phyloP scores from a whole-genome alignment of 2,113 vertebrate genomes.

The Takifugu flavidus region DNA sequence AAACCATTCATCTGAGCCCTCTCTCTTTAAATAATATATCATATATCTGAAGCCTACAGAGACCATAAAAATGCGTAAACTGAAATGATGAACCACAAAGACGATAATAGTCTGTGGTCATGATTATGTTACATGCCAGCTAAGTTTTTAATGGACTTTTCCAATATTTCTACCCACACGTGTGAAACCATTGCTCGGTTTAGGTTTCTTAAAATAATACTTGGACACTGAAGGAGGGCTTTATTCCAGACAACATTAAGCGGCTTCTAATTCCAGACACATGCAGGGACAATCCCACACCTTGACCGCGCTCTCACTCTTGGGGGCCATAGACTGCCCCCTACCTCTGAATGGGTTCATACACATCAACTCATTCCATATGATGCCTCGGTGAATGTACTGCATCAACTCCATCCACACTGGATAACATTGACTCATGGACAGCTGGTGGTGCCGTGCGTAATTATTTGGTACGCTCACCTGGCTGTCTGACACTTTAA shows the following conservation, averaged over 20 bases:
- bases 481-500: slow-evolving; percentile 37
- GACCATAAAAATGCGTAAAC: slow-evolving; percentile 26
- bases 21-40: slow-evolving; percentile 31
- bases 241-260: slow-evolving; percentile 35
- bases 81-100: neutral
- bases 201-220: slow-evolving; percentile 31
- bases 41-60: slow-evolving; percentile 24
- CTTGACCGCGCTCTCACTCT: neutral
- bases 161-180: slow-evolving; percentile 23
- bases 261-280: slow-evolving; percentile 30
- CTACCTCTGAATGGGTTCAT: neutral
- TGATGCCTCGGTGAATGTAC: too few relatives aligned
- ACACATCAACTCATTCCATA: neutral
- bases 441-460: neutral
- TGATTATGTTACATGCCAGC: too few relatives aligned
- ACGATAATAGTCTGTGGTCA: neutral
- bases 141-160: slow-evolving; percentile 14
- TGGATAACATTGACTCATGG: slow-evolving; percentile 8
- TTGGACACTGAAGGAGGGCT: slow-evolving; percentile 42
- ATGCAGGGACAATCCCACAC: slow-evolving; percentile 4
- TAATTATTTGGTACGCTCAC: slow-evolving; percentile 25
- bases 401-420: neutral
- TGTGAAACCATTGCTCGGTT: slow-evolving; percentile 30
- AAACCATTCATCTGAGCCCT: slow-evolving; percentile 36
- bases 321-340: neutral